phyloP scores from a whole-genome alignment of 2,797 vertebrate genomes.

The Antennarius maculatus region DNA sequence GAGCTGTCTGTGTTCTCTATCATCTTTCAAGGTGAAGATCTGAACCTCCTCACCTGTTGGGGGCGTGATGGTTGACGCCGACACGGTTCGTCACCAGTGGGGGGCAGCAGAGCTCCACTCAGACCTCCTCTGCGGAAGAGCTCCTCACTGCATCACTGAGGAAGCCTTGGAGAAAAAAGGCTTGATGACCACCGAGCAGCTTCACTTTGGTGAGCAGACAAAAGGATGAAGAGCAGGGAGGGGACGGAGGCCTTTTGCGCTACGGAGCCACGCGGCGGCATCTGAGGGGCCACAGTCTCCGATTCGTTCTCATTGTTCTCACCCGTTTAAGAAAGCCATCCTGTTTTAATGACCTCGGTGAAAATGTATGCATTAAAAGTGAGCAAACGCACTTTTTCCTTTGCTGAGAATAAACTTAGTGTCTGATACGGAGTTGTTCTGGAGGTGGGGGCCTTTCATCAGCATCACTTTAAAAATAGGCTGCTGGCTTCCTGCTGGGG shows the following conservation, averaged over 20 bases:
- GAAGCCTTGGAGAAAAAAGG: slow-evolving; percentile 51
- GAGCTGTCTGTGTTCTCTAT: not conserved
- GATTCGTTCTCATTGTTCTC: slow-evolving; percentile 36
- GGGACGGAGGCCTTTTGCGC: slow-evolving; percentile 57
- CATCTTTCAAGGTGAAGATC: not conserved
- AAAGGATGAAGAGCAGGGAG: slow-evolving; percentile 52
- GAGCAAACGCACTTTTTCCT: slow-evolving; percentile 27
- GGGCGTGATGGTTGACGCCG: too few species aligned
- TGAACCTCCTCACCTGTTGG: too few species aligned
- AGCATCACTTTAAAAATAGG: slow-evolving; percentile 75
- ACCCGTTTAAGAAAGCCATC: slow-evolving; percentile 56
- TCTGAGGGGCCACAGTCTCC: too few species aligned
- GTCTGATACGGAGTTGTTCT: slow-evolving; percentile 39
- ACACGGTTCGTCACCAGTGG: slow-evolving; percentile 59
- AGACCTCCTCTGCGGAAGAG: slow-evolving; percentile 26
- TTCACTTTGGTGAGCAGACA: slow-evolving; percentile 49
- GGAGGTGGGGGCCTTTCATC: slow-evolving; percentile 58
- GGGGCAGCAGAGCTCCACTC: slow-evolving; percentile 81
- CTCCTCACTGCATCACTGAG: slow-evolving; percentile 39
- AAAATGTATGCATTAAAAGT: slow-evolving; percentile 28
- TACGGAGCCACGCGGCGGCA: slow-evolving; percentile 44
- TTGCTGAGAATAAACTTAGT: slow-evolving; percentile 29
- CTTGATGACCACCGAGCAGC: slow-evolving; percentile 47
- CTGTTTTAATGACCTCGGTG: slow-evolving; percentile 45
- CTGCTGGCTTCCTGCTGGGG: slow-evolving; percentile 71